phyloP scores from a whole-genome alignment of 2,113 vertebrate genomes.

The Callipepla squamata region DNA sequence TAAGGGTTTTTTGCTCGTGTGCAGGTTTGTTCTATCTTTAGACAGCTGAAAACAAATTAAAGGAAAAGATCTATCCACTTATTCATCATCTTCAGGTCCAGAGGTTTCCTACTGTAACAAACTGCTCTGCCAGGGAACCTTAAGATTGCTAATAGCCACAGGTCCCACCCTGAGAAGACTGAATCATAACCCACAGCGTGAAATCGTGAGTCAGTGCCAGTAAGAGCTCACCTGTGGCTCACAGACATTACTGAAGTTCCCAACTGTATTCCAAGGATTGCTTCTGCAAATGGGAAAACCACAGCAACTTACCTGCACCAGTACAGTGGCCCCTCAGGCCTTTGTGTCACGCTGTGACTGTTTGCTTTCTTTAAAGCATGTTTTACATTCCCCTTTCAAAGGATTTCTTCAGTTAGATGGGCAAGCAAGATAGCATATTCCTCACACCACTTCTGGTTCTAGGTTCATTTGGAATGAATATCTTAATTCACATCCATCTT shows the following conservation, averaged over 20 bases:
- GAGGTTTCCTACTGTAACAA: not conserved
- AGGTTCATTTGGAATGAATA: not conserved
- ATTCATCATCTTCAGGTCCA: not conserved
- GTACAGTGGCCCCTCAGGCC: not conserved
- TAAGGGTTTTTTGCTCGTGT: not conserved
- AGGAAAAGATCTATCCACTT: not conserved
- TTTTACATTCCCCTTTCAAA: not conserved
- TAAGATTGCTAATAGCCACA: not conserved
- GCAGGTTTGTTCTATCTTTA: not conserved
- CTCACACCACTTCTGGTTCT: not conserved
- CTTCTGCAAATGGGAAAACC: not conserved
- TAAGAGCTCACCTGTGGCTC: not conserved
- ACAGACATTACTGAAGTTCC: not conserved
- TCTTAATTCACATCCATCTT: not conserved
- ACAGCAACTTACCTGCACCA: not conserved
- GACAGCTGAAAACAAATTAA: too few species aligned
- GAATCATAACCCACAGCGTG: not conserved
- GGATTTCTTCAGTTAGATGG: not conserved
- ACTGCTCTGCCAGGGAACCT: not conserved
- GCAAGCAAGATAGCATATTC: not conserved
- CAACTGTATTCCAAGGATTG: not conserved
- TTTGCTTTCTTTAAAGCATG: not conserved
- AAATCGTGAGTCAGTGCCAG: not conserved
- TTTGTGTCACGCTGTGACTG: not conserved
- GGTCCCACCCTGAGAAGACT: accelerated